Evolutionary conservation across 2,888 invertebrate species (phyloP), one percentile per base, ranked within the genome.

Genomic region (Eupithecia exiguata): DNA sequence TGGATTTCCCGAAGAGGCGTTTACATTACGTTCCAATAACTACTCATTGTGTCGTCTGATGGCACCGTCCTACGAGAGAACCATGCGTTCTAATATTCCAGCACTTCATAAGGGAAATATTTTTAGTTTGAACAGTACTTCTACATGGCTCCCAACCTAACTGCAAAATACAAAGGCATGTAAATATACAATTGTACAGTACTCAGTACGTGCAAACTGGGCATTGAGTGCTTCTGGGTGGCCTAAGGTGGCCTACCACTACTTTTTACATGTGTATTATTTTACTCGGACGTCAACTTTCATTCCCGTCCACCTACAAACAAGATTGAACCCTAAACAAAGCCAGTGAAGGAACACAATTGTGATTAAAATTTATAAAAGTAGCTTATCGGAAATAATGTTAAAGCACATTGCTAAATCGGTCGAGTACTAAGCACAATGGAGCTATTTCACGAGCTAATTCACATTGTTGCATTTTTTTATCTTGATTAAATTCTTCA

Each of bases 391-490:
- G 88, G 85, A 83, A 89, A 87, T 86, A 88, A 85, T 88, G 87
- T 88, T 89, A 87, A 88, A 86, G 86, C 84, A 84, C 83, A 85
- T 86, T 85, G 89, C 90, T 92, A 91, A 92, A 91, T 91, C 89
- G 87, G 88, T 89, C 88, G 87, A 82, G 87, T 89, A 88, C 86
- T 86, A 87, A 83, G 82, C 88, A 92, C 92, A 92, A 92, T 92
- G 91, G 91, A 77, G 88, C 88, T 91, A 92, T 92, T 92, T 92
- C 92, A 92, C 92, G 92, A 87, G 82, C 89, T 91, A 87, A 89
- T 92, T 90, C 84, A 89, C 87, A 90, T 92, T 86, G 87, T 88
- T 85, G 86, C 84, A 83, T 82, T 88, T 89, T 88, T 80, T 79
- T 79, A 80, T 80, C 73, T 77, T 77, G 76, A 78, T 81, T 77